Conservation (phyloP, 2,113 vertebrate genomes). For the Perccottus glenii region DNA sequence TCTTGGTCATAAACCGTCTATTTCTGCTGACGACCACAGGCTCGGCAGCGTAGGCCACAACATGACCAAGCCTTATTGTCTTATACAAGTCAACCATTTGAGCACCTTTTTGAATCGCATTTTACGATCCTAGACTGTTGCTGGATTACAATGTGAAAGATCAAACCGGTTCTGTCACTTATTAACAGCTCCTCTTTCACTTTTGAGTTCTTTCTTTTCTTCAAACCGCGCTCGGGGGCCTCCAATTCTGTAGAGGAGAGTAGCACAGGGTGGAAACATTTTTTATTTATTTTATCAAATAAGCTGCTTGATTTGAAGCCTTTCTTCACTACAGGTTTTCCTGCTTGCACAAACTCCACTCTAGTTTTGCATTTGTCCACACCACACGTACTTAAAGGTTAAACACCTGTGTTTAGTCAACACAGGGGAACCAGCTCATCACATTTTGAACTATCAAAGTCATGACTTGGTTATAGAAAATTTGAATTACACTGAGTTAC, state of each 20-base stretch:
- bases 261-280: background rate
- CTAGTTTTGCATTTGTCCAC: constrained; percentile 1
- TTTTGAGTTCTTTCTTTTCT: background rate
- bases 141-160: background rate
- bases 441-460: constrained; percentile 1
- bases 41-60: background rate
- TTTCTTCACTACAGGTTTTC: background rate
- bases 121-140: background rate
- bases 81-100: no score
- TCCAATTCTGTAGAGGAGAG: background rate
- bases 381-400: constrained; percentile 24
- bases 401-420: constrained; percentile 52
- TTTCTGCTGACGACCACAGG: no score
- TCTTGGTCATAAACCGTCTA: no score
- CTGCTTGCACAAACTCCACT: background rate
- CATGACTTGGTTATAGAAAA: no score
- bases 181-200: constrained; percentile 31
- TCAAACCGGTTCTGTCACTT: constrained; percentile 55
- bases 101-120: no score
- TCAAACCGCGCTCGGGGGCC: background rate
- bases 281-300: background rate
- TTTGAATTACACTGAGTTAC: no score
- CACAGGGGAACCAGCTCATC: background rate
- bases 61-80: background rate
- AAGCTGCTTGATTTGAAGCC: no score